A percentile compares a stretch with the other conserved stretches of the same genome.
Conservation (phyloP, 2,888 invertebrate species). For the Syrphus vitripennis region DNA sequence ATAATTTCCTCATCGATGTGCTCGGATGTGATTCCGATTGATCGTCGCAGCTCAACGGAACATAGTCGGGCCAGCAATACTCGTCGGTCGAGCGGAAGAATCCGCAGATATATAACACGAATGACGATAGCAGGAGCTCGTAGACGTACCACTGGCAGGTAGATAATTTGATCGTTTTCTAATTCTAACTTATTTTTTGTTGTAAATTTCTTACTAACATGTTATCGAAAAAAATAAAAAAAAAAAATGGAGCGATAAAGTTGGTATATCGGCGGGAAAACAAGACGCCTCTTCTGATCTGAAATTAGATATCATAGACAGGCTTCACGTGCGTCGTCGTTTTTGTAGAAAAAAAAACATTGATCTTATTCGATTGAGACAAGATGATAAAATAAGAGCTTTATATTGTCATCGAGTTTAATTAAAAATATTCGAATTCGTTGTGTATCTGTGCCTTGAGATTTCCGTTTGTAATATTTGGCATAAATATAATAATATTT, state of each 20-base stretch:
- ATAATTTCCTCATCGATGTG: slow-evolving; percentile 80
- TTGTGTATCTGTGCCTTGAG: no score
- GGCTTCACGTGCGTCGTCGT: not conserved
- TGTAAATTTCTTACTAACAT: slow-evolving; percentile 78
- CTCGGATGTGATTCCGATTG: slow-evolving; percentile 78
- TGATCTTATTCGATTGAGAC: not conserved
- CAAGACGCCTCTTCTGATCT: not conserved
- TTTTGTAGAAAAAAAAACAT: not conserved
- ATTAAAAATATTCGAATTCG: not conserved
- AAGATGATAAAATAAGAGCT: not conserved
- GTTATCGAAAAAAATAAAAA: not conserved
- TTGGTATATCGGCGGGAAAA: not conserved
- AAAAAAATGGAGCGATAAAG: not conserved
- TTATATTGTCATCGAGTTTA: not conserved
- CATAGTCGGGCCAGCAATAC: slow-evolving; percentile 77
- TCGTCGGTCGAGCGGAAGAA: slow-evolving; percentile 79
- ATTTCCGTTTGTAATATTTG: not conserved
- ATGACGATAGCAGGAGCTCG: slow-evolving; percentile 80
- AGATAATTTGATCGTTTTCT: slow-evolving; percentile 71
- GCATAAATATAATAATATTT: no score
- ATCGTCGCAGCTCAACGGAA: slow-evolving; percentile 80
- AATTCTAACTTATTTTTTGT: slow-evolving; percentile 21
- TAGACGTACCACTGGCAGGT: slow-evolving; percentile 81
- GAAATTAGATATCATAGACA: not conserved
- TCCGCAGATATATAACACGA: slow-evolving; percentile 79